phyloP scores from a whole-genome alignment of 2,113 vertebrate species.

The Syngnathus scovelli region DNA sequence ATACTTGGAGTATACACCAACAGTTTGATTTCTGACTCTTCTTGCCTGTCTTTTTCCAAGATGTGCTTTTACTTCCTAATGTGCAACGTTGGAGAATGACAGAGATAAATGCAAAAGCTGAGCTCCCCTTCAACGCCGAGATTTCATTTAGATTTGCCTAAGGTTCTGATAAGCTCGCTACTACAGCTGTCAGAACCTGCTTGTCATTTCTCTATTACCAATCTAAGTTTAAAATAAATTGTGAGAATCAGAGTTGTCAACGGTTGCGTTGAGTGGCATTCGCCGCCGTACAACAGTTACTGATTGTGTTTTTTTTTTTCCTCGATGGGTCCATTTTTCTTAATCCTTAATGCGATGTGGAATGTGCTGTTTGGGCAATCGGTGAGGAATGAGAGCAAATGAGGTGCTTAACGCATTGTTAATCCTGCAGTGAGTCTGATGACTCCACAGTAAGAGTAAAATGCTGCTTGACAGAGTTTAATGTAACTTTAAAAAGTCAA shows the following conservation, averaged over 20 bases:
- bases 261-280: background rate
- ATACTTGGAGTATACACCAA: too few species aligned
- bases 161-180: slow-evolving; percentile 53
- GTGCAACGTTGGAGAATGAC: slow-evolving; percentile 53
- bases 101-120: slow-evolving; percentile 40
- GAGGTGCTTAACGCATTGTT: slow-evolving; percentile 59
- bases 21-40: background rate
- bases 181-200: slow-evolving; percentile 42
- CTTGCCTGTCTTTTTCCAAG: slow-evolving; percentile 20
- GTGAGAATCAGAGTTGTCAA: slow-evolving; percentile 42
- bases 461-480: background rate
- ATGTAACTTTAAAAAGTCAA: background rate
- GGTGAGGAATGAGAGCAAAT: slow-evolving; percentile 56
- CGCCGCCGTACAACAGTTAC: background rate
- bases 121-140: slow-evolving; percentile 50
- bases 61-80: slow-evolving; percentile 44
- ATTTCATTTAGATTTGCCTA: slow-evolving; percentile 70
- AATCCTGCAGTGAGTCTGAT: slow-evolving; percentile 50
- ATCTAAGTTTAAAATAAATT: slow-evolving; percentile 42
- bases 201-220: slow-evolving; percentile 52
- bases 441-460: background rate
- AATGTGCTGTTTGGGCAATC: slow-evolving; percentile 34
- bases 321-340: slow-evolving; percentile 16
- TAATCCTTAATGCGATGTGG: slow-evolving; percentile 30
- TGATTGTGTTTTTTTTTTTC: slow-evolving; percentile 3